Base-by-base conservation (phyloP, 1,140 invertebrate genomes). In the Cyrtorhinus lividipennis region DNA sequence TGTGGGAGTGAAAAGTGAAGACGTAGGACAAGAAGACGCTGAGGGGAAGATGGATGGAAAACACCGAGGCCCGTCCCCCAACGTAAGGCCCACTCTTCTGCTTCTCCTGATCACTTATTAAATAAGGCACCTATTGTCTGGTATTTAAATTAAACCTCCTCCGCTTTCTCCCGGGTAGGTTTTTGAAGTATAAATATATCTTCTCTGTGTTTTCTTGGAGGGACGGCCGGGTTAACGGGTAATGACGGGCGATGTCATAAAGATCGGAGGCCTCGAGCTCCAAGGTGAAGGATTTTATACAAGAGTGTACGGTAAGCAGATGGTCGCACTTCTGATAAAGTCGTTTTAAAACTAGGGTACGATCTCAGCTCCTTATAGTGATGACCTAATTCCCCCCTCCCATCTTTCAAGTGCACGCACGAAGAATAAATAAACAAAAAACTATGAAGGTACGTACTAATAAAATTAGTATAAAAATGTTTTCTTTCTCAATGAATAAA, bases 241-340 rank as follows among this genome's bases (percentile, higher is more conserved):
- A 25, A 58, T 23, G 56, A 58, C 56, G 56, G 23, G 18, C 3
- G 56, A 58, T 23, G 56, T 58, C 56, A 58, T 25, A 25, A 58
- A 58, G 22, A 58, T 23, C 56, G 46, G 12, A 53, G 56, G 56
- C 30, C 30, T 38, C 30, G 5, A 15, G 30, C 5, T 38, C 30
- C 30, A 38, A 38, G 5, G 15, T 38, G 30, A 38, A 38, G 30
- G 5, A 38, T 38, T 38, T 38, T 15, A 38, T 38, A 8, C 15
- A 38, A 38, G 5, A 5, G 30, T 38, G n/a, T n/a, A n/a, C 15
- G 30, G 30, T 38, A 5, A 38, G 15, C 30, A 38, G 30, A 38
- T 38, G 30, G 30, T 38, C 30, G 15, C 5, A 38, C 30, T 38
- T n/a, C n/a, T n/a, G n/a, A n/a, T n/a, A n/a, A n/a, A n/a, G n/a